phyloP scores from a whole-genome alignment of 2,888 invertebrate genomes.

The Cephus pygmeus region DNA sequence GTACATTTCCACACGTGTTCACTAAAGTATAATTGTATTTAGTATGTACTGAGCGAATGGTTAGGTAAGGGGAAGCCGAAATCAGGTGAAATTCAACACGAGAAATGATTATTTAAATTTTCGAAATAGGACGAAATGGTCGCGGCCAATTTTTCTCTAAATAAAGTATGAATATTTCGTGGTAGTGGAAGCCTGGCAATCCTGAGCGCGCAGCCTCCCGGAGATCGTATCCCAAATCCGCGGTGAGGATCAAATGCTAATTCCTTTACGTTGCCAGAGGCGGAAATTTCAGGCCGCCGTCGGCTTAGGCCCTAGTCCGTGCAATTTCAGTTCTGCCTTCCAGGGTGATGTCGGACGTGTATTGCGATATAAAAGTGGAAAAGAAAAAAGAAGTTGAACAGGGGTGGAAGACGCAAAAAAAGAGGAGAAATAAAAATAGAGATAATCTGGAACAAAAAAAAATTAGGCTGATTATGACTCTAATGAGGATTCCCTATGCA shows the following conservation, averaged over 20 bases:
- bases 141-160: slow-evolving; percentile 18
- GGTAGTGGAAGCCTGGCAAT: background rate
- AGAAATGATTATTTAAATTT: slow-evolving; percentile 2
- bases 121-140: background rate
- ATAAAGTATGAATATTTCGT: slow-evolving; percentile 19
- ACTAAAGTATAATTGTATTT: too few relatives aligned
- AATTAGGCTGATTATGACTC: background rate
- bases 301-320: slow-evolving; percentile 2
- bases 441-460: background rate
- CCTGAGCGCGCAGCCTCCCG: background rate
- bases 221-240: slow-evolving; percentile 6
- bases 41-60: too few relatives aligned
- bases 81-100: background rate
- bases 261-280: slow-evolving; percentile 52
- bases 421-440: background rate
- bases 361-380: background rate
- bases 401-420: background rate
- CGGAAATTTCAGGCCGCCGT: slow-evolving; percentile 43
- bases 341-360: background rate
- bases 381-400: background rate
- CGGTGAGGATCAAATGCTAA: slow-evolving; percentile 51
- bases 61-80: background rate
- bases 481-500: slow-evolving; percentile 5
- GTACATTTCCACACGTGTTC: too few relatives aligned
- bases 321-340: background rate